phyloP scores from a whole-genome alignment of 64 coral and sea anemone genomes.

The Actinia equina region DNA sequence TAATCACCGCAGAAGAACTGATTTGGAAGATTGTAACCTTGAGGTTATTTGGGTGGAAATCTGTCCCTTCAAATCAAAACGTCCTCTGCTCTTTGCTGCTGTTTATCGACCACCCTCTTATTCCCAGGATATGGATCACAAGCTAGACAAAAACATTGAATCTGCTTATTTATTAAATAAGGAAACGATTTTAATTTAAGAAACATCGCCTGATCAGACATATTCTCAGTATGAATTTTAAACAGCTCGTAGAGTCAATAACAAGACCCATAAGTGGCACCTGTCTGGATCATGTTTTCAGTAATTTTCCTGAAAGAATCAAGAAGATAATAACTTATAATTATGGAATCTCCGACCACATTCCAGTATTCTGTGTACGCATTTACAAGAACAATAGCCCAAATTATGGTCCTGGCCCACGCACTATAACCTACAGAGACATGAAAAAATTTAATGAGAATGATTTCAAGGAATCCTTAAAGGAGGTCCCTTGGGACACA shows the following conservation, averaged over 20 bases:
- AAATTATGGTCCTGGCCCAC: too few relatives aligned
- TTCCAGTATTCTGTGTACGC: constrained; percentile 52
- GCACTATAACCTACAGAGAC: not conserved
- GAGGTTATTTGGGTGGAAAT: not conserved
- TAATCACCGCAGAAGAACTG: not conserved
- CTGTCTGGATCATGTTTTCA: constrained; percentile 70
- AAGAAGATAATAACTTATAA: constrained; percentile 5
- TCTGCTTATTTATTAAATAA: constrained; percentile 19
- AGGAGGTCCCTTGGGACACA: too few relatives aligned
- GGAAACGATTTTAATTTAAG: constrained; percentile 2
- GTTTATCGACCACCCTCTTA: constrained; percentile 22
- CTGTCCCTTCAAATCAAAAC: constrained; percentile 11
- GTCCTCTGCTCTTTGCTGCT: constrained; percentile 23
- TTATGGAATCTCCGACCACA: constrained; percentile 62
- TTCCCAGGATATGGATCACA: not conserved
- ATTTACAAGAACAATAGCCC: not conserved
- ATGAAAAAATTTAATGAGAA: not conserved
- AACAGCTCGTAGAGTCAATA: constrained; percentile 48
- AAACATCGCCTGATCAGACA: constrained; percentile 7
- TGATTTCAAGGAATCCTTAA: too few relatives aligned
- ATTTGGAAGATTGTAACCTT: not conserved
- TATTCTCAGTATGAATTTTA: constrained; percentile 32
- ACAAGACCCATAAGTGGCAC: constrained; percentile 53
- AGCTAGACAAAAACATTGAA: constrained; percentile 27
- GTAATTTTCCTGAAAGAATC: constrained; percentile 63